Evolutionary conservation across 1,140 invertebrate species (phyloP), one percentile per base, ranked within the genome.

Genomic region (Theocolax elegans): DNA sequence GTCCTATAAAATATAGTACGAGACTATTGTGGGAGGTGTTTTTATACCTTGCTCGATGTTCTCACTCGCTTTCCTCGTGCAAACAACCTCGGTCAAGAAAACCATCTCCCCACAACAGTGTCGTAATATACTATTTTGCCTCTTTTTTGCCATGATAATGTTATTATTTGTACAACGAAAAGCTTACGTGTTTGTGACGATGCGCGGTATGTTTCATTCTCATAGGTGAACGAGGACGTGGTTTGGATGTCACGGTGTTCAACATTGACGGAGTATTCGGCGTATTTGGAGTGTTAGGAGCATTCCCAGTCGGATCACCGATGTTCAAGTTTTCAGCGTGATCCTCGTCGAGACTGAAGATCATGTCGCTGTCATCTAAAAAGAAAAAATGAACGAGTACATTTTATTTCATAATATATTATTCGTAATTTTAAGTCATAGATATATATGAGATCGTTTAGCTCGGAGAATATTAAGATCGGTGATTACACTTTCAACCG

Each of bases 261-360:
- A 75, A 62, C 6, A 72, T 71, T 35, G 56, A 40, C 1, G 8
- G 3, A 27, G 51, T 15, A 15, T 29, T 38, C 25, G 49, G 13
- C 12, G 46, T 35, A 23, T 46, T 63, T 8, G 53, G 31, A 10
- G 13, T 51, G 40, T 74, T 78, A 2, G 62, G 49, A 21, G 65
- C 0, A 49, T 44, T 62, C 25, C 46, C 13, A 0, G 42, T 23
- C 0, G 59, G 21, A 25, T 75, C 72, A 13, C 62, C 63, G 15
- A 8, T n/a, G 23, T 3, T 66, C 15, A 42, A 35, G 44, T 74
- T 75, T 31, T 86, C 83, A 3, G 74, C 17, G 4, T 80, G 87
- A 82, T 92, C 91, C 72, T 92, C 91, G 67, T 94, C 92, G 40
- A 94, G 85, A 19, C 88, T 91, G 69, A 92, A 93, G 75, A 91